A percentile compares a stretch with the other conserved stretches of the same genome.
Conservation (phyloP, 2,113 vertebrate species). For the Bombycilla garrulus region DNA sequence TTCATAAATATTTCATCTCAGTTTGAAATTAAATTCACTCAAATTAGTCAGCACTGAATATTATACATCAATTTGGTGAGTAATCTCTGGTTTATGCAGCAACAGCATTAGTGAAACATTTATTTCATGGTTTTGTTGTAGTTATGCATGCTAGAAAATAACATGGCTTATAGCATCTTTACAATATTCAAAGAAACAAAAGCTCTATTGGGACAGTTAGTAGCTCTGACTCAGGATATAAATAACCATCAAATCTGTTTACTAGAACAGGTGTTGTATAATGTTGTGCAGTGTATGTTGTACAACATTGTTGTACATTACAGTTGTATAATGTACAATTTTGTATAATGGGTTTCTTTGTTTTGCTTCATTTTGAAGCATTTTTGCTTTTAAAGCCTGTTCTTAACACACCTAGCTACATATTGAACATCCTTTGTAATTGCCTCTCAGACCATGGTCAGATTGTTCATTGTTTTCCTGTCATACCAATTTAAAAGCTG, state of each 20-base stretch:
- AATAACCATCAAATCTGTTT: not conserved
- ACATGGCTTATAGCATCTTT: not conserved
- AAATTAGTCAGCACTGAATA: not conserved
- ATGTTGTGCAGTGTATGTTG: not conserved
- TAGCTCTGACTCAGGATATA: not conserved
- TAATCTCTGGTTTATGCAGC: not conserved
- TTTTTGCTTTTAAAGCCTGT: not conserved
- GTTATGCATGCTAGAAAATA: not conserved
- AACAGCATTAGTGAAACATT: not conserved
- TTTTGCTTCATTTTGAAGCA: not conserved
- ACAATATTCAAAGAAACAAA: not conserved
- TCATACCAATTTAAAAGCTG: not conserved
- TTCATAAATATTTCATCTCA: not conserved
- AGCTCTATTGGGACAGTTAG: not conserved
- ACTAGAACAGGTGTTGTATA: not conserved
- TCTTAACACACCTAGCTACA: not conserved
- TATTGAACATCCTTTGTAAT: not conserved
- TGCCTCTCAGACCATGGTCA: accelerated
- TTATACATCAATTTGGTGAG: not conserved
- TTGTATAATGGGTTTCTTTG: not conserved
- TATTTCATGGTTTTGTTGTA: not conserved
- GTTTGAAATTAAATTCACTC: not conserved
- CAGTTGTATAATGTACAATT: not conserved
- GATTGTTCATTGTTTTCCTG: not conserved
- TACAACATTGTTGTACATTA: not conserved